Evolutionary conservation across 2,113 vertebrate species (phyloP).

Genomic region (Cricetomys ansorgei): DNA sequence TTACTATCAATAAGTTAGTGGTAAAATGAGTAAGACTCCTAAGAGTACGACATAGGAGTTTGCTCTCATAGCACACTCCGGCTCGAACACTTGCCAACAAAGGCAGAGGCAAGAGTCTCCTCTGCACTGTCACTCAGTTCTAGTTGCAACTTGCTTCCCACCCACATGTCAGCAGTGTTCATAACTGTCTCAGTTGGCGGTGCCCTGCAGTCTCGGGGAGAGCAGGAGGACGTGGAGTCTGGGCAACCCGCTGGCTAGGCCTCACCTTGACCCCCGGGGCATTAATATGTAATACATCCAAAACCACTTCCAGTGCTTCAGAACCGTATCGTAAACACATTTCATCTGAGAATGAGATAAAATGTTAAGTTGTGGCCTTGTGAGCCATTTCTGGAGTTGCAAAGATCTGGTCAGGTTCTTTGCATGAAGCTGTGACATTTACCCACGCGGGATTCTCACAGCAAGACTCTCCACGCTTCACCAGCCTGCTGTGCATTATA

Average conservation of each 20-base stretch:
- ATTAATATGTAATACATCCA: not conserved
- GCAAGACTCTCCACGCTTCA: not conserved
- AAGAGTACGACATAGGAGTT: not conserved
- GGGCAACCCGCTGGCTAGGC: not conserved
- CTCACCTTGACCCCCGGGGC: not conserved
- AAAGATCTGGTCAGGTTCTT: not conserved
- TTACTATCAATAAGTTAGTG: not conserved
- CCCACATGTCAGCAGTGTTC: not conserved
- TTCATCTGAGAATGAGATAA: not conserved
- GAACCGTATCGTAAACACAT: not conserved
- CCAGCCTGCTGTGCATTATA: not conserved
- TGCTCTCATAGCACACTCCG: not conserved
- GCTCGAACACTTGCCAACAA: not conserved
- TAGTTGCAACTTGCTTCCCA: too few species aligned
- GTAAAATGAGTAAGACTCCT: not conserved
- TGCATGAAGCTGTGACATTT: slow-evolving; percentile 64
- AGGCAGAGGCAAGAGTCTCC: not conserved
- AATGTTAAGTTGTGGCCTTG: not conserved
- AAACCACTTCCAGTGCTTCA: not conserved
- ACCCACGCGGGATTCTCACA: slow-evolving; percentile 26
- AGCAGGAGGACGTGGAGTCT: not conserved
- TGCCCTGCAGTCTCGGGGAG: too few species aligned
- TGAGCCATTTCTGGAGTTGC: not conserved
- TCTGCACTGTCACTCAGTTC: too few species aligned
- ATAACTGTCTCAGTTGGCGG: not conserved